Evolutionary conservation across 2,113 vertebrate genomes (phyloP).

Genomic region (Alethe diademata): DNA sequence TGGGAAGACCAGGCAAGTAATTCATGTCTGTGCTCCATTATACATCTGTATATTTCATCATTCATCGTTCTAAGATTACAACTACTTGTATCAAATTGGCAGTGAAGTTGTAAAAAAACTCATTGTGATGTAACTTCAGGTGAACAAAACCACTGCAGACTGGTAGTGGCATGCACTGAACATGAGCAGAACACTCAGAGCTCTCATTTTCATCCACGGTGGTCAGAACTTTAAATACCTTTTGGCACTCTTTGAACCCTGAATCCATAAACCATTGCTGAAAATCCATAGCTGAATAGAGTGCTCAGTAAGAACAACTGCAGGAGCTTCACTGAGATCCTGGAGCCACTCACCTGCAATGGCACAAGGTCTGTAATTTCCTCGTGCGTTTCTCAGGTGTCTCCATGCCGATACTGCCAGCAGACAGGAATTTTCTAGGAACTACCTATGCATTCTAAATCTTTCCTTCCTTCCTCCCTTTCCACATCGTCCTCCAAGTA

Average conservation of each 20-base stretch:
- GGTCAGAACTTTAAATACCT: not conserved
- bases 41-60: rapidly evolving
- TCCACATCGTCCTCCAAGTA: not conserved
- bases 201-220: not conserved
- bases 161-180: not conserved
- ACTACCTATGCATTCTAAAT: not conserved
- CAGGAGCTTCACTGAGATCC: rapidly evolving
- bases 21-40: rapidly evolving
- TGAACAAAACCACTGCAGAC: not conserved
- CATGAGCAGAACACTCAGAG: rapidly evolving
- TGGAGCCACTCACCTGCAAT: not conserved
- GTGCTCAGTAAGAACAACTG: rapidly evolving
- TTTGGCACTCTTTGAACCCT: not conserved
- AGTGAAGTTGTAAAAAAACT: not conserved
- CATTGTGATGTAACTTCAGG: not conserved
- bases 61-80: not conserved
- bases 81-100: not conserved
- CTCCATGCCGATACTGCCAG: not conserved
- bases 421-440: not conserved
- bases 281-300: rapidly evolving
- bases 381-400: not conserved
- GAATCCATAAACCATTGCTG: not conserved
- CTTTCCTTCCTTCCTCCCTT: too few relatives aligned
- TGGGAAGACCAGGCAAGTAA: not conserved
- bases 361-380: rapidly evolving